phyloP scores from a whole-genome alignment of 64 coral and sea anemone species.

The Astreopora myriophthalma region DNA sequence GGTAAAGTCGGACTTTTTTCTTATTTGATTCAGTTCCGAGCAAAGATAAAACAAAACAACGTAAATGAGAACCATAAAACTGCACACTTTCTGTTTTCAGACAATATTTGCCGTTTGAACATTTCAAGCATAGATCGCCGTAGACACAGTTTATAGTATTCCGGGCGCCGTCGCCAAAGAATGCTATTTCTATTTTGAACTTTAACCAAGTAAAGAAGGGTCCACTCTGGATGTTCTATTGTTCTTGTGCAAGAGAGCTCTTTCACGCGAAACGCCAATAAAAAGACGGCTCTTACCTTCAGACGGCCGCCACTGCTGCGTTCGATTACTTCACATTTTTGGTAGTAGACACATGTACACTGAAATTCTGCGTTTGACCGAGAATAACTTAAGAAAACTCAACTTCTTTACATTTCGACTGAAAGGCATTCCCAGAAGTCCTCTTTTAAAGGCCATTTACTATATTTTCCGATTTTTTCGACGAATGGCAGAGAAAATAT shows the following conservation, averaged over 20 bases:
- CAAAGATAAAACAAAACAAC: no score
- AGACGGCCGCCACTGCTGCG: neutral
- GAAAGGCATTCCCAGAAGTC: no score
- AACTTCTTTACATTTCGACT: no score
- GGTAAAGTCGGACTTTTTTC: no score
- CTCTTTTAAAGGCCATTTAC: no score
- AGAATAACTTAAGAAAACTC: no score
- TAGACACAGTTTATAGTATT: neutral
- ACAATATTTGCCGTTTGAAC: neutral
- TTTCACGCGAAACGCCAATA: neutral
- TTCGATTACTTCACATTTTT: neutral
- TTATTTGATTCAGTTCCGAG: no score
- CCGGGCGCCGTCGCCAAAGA: neutral
- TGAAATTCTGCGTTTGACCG: no score
- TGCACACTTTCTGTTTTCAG: neutral
- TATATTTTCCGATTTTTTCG: no score
- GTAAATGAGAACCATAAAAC: no score
- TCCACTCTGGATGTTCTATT: neutral
- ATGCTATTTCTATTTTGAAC: neutral
- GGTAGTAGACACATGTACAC: neutral
- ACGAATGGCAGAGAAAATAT: no score
- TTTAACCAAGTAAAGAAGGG: neutral
- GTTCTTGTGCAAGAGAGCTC: neutral
- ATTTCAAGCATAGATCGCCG: neutral
- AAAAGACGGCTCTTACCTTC: neutral